Evolutionary conservation across 1,140 invertebrate species (phyloP), one percentile per base, ranked within the genome.

Genomic region (Rhysida immarginata): DNA sequence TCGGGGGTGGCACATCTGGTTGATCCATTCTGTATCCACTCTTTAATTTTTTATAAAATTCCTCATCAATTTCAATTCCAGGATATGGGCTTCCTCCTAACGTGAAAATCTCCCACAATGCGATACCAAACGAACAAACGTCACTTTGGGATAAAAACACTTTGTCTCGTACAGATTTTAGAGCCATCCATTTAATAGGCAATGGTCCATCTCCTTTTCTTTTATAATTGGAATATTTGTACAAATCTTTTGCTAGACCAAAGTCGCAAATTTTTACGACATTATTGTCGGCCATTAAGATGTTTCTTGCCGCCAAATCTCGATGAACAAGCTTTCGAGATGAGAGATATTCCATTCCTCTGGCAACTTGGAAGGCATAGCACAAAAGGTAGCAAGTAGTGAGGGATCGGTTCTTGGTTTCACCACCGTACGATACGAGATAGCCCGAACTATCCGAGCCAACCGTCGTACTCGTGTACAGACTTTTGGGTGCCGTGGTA

Each of bases 221-320:
- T 64, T 84, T 83, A 65, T 97, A 98, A 73, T 95, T 93, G 60
- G 91, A 84, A 51, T 83, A 81, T 62, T 92, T 84, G 59, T 91
- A 86, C 74, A 97, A 84, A 60, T 88, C 90, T 67, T 90, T 80
- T 0, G 94, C 90, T n/a, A 98, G 70, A n/a, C 94, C 94, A 74
- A 97, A 97, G 68, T 97, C 94, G 58, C 91, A 95, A 60, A 98
- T 96, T 69, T 97, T 97, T 0, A 88, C 83, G 0, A 88, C 71
- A 65, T 90, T 87, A 56, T 92, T 77, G 29, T 95, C 88, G 1
- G 87, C 81, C 1, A 97, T 74, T n/a, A 97, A 73, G 54, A 97
- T 84, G 73, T 98, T 98, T 68, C 96, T 79, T 0, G 94, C 92
- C 0, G 94, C 94, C 53, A 98, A 74, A 77, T 98, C 94, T 18